Conservation (phyloP, 2,797 vertebrate species). For the Ceryle rudis region DNA sequence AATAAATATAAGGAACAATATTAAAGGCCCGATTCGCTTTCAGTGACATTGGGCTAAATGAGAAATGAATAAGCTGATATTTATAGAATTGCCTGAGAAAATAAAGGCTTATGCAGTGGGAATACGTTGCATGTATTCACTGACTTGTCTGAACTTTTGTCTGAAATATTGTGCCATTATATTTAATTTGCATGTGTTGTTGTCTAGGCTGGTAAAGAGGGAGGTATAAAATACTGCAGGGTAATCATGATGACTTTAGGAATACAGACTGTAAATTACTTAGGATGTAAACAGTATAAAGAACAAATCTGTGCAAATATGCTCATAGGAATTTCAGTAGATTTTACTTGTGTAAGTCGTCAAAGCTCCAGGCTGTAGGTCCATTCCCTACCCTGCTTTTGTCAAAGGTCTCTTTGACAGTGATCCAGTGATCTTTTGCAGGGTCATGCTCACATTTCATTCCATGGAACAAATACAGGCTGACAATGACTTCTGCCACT, state of each 20-base stretch:
- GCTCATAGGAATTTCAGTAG: neutral
- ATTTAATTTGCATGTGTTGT: neutral
- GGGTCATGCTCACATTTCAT: neutral
- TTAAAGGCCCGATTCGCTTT: constrained; percentile 8
- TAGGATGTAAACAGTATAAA: neutral
- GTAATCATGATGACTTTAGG: neutral
- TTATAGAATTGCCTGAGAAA: neutral
- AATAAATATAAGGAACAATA: neutral
- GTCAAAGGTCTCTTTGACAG: neutral
- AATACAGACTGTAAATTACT: neutral
- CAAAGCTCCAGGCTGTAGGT: neutral
- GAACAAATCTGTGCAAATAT: neutral
- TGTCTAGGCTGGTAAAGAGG: neutral
- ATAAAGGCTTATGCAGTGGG: neutral
- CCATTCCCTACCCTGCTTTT: neutral
- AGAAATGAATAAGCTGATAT: constrained; percentile 10
- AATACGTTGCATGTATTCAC: neutral
- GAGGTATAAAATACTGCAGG: neutral
- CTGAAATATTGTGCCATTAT: neutral
- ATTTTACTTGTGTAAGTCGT: neutral
- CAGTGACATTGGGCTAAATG: constrained; percentile 3
- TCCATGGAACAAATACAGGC: neutral
- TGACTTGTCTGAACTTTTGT: neutral
- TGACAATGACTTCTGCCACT: neutral
- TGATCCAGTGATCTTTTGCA: neutral